These are phyloP conservation scores for Sebastes minor DNA, from an alignment of 2,797 vertebrate genomes.

Conservation along the genomic window DNA sequence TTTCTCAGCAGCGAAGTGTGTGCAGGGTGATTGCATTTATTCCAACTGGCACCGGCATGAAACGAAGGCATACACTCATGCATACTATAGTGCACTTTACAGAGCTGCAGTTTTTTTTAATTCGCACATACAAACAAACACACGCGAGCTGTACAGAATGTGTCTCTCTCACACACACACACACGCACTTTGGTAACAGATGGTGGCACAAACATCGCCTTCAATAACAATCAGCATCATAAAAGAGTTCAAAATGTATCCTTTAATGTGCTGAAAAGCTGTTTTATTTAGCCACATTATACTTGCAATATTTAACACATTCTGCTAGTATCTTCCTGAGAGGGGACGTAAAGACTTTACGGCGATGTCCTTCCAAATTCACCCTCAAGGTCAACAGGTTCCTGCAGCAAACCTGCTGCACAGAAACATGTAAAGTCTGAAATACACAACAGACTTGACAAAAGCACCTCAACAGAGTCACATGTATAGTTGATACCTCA, in stretches of 20 bases:
- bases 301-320: neutral
- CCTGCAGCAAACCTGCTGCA: neutral
- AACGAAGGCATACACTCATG: conserved; percentile 29
- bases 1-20: conserved; percentile 31
- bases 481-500: neutral
- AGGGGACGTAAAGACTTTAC: neutral
- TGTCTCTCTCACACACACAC: neutral
- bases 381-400: conserved; percentile 20
- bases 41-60: conserved; percentile 19
- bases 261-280: conserved; percentile 10
- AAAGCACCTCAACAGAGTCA: conserved; percentile 2
- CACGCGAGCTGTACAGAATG: neutral
- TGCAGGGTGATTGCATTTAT: conserved; percentile 20
- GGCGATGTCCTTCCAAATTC: neutral
- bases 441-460: neutral
- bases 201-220: conserved; percentile 31
- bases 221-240: conserved; percentile 31
- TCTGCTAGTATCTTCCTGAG: neutral
- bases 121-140: conserved; percentile 18
- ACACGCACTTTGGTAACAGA: conserved; percentile 31
- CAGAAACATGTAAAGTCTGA: neutral
- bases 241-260: conserved; percentile 27
- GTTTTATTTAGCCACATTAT: conserved; percentile 1
- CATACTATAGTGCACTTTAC: conserved; percentile 27
- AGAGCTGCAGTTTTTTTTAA: conserved; percentile 5